Evolutionary conservation across 1,140 invertebrate genomes (phyloP).

Genomic region (Campodea augens): DNA sequence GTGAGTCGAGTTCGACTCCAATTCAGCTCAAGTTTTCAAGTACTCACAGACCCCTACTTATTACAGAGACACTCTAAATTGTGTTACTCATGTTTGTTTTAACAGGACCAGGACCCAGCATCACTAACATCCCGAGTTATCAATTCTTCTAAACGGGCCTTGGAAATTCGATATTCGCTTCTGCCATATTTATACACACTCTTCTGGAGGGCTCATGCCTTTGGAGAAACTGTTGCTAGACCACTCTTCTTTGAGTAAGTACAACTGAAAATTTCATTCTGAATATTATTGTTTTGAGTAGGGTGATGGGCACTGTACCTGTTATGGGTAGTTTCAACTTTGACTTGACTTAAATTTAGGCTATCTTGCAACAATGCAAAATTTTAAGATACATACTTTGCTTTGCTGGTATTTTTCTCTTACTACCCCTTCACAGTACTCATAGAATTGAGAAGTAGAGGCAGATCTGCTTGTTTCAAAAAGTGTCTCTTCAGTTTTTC

Average conservation of each 20-base stretch:
- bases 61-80: background rate
- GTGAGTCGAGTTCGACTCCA: background rate
- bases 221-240: slow-evolving; percentile 48
- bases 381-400: no score
- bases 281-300: background rate
- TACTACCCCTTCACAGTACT: no score
- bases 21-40: background rate
- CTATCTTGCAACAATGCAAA: no score
- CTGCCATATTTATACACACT: slow-evolving; percentile 67
- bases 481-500: no score
- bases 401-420: no score
- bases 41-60: background rate
- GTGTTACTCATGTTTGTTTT: slow-evolving; percentile 12
- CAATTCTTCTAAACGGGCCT: slow-evolving; percentile 36
- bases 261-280: background rate
- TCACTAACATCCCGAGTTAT: slow-evolving; percentile 44
- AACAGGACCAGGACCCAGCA: slow-evolving; percentile 58
- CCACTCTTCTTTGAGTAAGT: slow-evolving; percentile 64
- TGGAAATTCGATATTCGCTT: slow-evolving; percentile 46
- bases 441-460: no score
- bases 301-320: no score
- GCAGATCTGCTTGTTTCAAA: no score
- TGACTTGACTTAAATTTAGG: no score
- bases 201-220: slow-evolving; percentile 47
- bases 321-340: no score